A percentile compares a stretch with the other conserved stretches of the same genome.
phyloP scores from a whole-genome alignment of 1,140 invertebrate genomes.

The Caenorhabditis tropicalis region DNA sequence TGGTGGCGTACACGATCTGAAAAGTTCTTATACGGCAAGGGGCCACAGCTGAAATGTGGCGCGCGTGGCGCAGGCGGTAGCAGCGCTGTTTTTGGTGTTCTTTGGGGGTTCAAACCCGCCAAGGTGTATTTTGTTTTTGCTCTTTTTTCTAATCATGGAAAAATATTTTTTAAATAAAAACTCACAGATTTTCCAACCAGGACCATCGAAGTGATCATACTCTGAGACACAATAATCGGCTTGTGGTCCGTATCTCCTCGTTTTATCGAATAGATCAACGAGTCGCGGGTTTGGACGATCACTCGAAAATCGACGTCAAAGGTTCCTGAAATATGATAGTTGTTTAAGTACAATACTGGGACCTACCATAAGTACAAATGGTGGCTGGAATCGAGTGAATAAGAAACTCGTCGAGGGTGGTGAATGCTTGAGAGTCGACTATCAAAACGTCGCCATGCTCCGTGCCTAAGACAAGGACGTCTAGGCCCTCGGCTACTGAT shows the following conservation, averaged over 20 bases:
- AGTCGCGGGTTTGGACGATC: conserved; percentile 27
- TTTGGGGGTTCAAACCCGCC: no score
- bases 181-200: conserved; percentile 32
- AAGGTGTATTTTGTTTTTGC: not conserved
- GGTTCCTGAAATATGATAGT: not conserved
- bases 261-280: conserved; percentile 40
- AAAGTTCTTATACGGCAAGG: no score
- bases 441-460: conserved; percentile 23
- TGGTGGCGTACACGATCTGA: conserved; percentile 20
- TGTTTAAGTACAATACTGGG: no score
- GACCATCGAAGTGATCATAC: conserved; percentile 15
- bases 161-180: not conserved
- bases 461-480: conserved; percentile 1
- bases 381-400: not conserved
- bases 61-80: no score
- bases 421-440: conserved; percentile 4
- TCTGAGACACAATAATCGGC: not conserved
- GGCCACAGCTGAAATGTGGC: no score
- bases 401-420: not conserved
- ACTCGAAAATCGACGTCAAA: conserved; percentile 47
- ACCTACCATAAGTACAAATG: conserved; percentile 3
- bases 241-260: not conserved
- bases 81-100: no score
- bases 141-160: not conserved
- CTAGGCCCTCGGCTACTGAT: not conserved